A percentile compares a stretch with the other conserved stretches of the same genome.
These are phyloP conservation scores for Tholera decimalis DNA, from an alignment of 2,888 invertebrate genomes.

Conservation along the genomic window DNA sequence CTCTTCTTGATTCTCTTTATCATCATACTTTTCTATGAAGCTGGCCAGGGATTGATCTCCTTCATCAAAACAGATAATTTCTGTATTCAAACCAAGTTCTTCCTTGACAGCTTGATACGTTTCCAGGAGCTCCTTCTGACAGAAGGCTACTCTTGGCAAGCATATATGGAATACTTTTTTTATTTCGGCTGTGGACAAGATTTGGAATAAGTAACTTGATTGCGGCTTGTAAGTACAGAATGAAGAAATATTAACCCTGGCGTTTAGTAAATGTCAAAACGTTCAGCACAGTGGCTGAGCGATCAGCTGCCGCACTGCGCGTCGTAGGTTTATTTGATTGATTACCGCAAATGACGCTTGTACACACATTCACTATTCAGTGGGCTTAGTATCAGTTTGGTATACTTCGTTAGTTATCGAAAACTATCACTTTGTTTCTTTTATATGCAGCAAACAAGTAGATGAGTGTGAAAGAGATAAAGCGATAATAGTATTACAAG, in stretches of 20 bases:
- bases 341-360: too few species aligned
- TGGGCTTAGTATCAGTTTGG: too few species aligned
- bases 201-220: neutral
- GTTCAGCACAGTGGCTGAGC: too few species aligned
- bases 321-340: too few species aligned
- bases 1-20: conserved; percentile 65
- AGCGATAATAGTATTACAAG: too few species aligned
- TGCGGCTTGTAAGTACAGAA: neutral
- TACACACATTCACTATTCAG: too few species aligned
- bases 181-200: conserved; percentile 78
- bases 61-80: conserved; percentile 76
- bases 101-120: conserved; percentile 66
- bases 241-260: neutral
- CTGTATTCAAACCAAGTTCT: conserved; percentile 72
- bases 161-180: conserved; percentile 74
- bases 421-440: too few species aligned
- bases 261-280: too few species aligned
- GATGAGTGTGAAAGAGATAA: too few species aligned
- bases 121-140: conserved; percentile 71
- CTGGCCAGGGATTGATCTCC: conserved; percentile 73
- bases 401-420: too few species aligned
- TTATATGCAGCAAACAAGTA: too few species aligned
- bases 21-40: conserved; percentile 71
- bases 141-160: conserved; percentile 79
- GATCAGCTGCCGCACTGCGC: too few species aligned